Base-by-base conservation (phyloP, 2,797 vertebrate species). In the Masticophis lateralis region DNA sequence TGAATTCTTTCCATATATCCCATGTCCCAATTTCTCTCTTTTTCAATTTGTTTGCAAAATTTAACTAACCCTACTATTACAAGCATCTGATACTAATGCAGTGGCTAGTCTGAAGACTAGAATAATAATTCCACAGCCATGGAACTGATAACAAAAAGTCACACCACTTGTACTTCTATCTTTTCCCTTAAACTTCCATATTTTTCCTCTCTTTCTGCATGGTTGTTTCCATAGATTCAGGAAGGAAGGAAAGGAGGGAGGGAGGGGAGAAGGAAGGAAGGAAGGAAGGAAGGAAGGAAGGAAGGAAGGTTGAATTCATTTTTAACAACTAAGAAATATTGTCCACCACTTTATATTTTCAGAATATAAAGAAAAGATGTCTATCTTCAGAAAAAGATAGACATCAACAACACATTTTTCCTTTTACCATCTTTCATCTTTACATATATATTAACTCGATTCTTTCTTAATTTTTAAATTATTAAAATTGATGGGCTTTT, bases 11-110 rank as follows among this genome's bases (percentile, higher is more conserved):
- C 56, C 94, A 53, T 16, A 57, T 69, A 90, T 89, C 87, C 66
- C 87, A 59, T 95, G 90, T 91, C 25, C 91, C 20, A 89, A 91
- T 32, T 74, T 74, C 55, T 69, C 53, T 43, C 56, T 66, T 53
- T 28, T 66, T 47, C 16, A 53, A n/a, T 66, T 90, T 51, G 61
- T 53, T 11, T 53, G 25, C 32, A 55, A 92, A 11, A 55, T 55
- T 61, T 59, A 55, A 56, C 43, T 88, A 47, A 37, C 86, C 11
- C 74, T 43, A 37, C 4, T 2, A 14, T 91, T 88, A 87, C 13
- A 56, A 25, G 18, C 11, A 53, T 91, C 83, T 88, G 13, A 83
- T 89, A 22, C 18, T 43, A 43, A 43, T 51, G 66, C 28, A 27
- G 47, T 53, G 59, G 59, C 32, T 66, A 14, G 32, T 83, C 2